Base-by-base conservation (phyloP, 2,888 invertebrate species). In the Eulithis prunata region DNA sequence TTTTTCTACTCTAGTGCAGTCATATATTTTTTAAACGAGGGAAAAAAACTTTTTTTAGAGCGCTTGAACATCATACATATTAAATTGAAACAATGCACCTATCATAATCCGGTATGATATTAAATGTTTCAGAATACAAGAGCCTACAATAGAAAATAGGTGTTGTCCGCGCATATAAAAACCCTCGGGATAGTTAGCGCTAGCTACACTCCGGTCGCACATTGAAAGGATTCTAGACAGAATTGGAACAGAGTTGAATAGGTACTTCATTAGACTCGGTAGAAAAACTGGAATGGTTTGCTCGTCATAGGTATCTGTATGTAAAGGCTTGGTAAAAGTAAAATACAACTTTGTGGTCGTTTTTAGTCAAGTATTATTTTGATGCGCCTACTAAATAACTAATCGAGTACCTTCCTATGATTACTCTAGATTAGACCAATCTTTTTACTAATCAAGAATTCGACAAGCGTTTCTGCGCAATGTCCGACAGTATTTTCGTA, bases 201-300 rank as follows among this genome's bases (percentile, higher is more conserved):
- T 32, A 32, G 32, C 3, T 47, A 32, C 51, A 38, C 60, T 56
- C 55, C 45, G 28, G 38, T 51, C 28, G 21, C 13, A 36, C 12
- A 14, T 10, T 56, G 51, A 60, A 59, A 59, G 45, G 36, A 64
- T 49, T 51, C 59, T 46, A 45, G 46, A 47, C 57, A 65, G 6
- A 64, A 59, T 41, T 52, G 13, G 38, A 38, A 59, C 55, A 41
- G 46, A 13, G 13, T 47, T 47, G 47, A 47, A 47, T 47, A 47
- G 73, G 38, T 58, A 53, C 57, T 61, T 61, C 60, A 65, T 65
- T 57, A 57, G 28, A 51, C 54, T 38, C 14, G 21, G 11, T 61
- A 47, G 21, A 47, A 47, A 56, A 51, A 13, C 49, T 41, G n/a
- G 32, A 4, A 54, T 49, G 41, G 7, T 46, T 32, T 46, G 21